Evolutionary conservation across 2,113 vertebrate species (phyloP).

Genomic region (Clarias magur): DNA sequence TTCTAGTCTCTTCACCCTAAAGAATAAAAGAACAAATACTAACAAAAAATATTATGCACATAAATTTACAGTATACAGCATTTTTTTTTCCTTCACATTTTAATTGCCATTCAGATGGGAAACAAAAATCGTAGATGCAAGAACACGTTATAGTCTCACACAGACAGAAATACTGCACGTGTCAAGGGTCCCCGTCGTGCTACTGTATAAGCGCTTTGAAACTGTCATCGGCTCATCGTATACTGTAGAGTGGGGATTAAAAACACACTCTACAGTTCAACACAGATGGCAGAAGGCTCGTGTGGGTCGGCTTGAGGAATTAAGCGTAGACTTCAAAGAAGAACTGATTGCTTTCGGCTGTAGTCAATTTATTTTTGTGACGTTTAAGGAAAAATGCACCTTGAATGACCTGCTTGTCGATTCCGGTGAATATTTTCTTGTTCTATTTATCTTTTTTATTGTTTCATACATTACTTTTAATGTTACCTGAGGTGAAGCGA

Average conservation of each 20-base stretch:
- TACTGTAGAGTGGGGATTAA: background rate
- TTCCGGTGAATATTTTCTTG: background rate
- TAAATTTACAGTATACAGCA: too few relatives aligned
- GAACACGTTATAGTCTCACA: too few relatives aligned
- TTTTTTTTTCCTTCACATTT: too few relatives aligned
- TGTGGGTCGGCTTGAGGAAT: background rate
- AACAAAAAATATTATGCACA: too few relatives aligned
- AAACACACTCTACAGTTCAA: constrained; percentile 3
- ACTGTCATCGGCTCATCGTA: constrained; percentile 1
- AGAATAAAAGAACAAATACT: too few relatives aligned
- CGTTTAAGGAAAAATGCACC: background rate
- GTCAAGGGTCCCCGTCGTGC: too few relatives aligned
- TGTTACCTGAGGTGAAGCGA: background rate
- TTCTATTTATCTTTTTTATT: background rate
- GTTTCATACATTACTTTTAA: background rate
- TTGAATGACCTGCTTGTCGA: background rate
- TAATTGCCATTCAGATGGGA: too few relatives aligned
- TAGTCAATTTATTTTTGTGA: background rate
- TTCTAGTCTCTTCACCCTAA: too few relatives aligned
- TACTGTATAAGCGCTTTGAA: background rate
- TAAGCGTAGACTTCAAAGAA: background rate
- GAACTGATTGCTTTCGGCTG: background rate
- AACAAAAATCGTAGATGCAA: too few relatives aligned
- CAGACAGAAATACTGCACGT: too few relatives aligned
- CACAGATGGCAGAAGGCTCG: constrained; percentile 12